Percentiles rank a stretch among this genome's conserved stretches.
These are phyloP conservation scores for Clytia hemisphaerica DNA, from an alignment of 30 jellyfish, hydroid and myxozoan species.

Conservation along the genomic window DNA sequence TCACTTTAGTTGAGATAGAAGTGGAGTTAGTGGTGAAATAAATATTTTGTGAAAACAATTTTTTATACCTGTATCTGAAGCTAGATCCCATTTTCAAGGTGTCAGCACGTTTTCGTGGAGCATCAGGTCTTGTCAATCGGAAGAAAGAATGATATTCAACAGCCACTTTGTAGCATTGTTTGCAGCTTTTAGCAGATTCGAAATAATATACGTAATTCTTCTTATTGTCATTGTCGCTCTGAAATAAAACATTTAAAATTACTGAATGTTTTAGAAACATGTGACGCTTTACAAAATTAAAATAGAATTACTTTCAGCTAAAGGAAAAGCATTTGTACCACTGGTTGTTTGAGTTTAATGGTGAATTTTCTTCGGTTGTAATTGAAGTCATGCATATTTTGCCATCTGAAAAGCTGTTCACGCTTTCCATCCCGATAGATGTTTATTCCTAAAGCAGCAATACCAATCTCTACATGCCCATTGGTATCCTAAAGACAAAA, in stretches of 20 bases:
- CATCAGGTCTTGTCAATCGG: slow-evolving; percentile 53
- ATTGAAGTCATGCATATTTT: slow-evolving; percentile 36
- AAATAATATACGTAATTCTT: slow-evolving; percentile 6
- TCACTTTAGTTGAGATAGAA: too few relatives aligned
- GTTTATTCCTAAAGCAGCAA: slow-evolving; percentile 54
- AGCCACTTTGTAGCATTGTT: slow-evolving; percentile 64
- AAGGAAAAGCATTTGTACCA: slow-evolving; percentile 20
- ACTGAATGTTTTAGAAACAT: not conserved
- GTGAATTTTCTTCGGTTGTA: slow-evolving; percentile 51
- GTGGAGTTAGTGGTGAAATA: too few relatives aligned
- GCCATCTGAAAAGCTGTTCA: slow-evolving; percentile 48
- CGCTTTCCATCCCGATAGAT: slow-evolving; percentile 37
- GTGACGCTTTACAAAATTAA: slow-evolving; percentile 1
- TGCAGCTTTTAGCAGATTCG: slow-evolving; percentile 42
- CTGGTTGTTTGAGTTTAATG: slow-evolving; percentile 35
- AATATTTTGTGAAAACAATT: not conserved
- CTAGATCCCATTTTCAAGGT: slow-evolving; percentile 48
- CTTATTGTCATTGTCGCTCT: not conserved
- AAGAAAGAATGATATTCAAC: slow-evolving; percentile 72
- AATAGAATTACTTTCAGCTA: not conserved
- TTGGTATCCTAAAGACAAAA: slow-evolving; percentile 23
- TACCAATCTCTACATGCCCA: slow-evolving; percentile 48
- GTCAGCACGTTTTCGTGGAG: slow-evolving; percentile 41
- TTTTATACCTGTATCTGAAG: slow-evolving; percentile 64
- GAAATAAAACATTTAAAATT: not conserved